Evolutionary conservation across 2,888 invertebrate genomes (phyloP).

Genomic region (Rotaria magnacalcarata): DNA sequence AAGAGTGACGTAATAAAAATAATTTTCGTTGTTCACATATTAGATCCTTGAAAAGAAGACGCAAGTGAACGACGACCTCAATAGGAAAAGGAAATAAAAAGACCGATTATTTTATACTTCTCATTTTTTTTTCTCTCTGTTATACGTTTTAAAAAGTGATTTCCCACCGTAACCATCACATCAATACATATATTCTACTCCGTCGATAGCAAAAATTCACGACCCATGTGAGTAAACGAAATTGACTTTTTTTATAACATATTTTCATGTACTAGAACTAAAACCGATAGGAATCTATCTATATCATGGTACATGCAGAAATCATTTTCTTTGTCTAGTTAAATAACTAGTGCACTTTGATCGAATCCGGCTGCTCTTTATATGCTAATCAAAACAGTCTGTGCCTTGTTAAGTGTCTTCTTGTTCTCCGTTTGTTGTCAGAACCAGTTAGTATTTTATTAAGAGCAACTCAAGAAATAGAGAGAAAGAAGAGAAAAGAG

Average conservation of each 20-base stretch:
- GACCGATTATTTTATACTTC: background rate
- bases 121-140: background rate
- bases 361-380: background rate
- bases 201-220: background rate
- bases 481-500: background rate
- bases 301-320: background rate
- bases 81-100: background rate
- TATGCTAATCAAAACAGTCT: background rate
- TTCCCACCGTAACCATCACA: background rate
- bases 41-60: slow-evolving; percentile 11
- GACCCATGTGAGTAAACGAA: background rate
- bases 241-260: background rate
- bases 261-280: too few species aligned
- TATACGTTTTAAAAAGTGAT: background rate
- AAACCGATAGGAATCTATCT: too few species aligned
- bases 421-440: background rate
- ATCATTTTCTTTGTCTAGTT: background rate
- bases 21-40: background rate
- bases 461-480: background rate
- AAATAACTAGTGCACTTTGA: background rate
- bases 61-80: background rate
- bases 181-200: background rate
- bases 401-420: background rate
- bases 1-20: background rate
- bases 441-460: background rate